These are phyloP conservation scores for Pachyuromys duprasi DNA, from an alignment of 2,797 vertebrate species.

Conservation along the genomic window DNA sequence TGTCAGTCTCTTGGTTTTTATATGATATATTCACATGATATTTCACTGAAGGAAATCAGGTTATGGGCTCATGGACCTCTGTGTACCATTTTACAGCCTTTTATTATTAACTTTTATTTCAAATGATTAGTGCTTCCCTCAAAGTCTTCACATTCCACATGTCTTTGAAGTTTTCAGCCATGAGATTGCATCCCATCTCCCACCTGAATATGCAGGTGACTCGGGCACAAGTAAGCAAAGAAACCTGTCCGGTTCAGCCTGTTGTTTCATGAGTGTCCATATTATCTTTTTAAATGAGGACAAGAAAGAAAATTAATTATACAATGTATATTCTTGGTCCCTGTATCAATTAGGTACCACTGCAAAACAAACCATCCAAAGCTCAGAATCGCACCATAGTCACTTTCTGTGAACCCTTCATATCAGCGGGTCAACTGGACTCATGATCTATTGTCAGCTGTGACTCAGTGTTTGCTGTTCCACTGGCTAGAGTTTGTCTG, in stretches of 20 bases:
- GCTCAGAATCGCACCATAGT: background rate
- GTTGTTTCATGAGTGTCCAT: background rate
- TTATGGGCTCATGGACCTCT: background rate
- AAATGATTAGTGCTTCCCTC: background rate
- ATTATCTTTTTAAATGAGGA: background rate
- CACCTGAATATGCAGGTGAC: background rate
- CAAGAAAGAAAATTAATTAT: constrained; percentile 24
- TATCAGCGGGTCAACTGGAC: background rate
- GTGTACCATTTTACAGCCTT: background rate
- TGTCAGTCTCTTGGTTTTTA: constrained; percentile 3
- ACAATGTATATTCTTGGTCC: background rate
- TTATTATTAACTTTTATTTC: background rate
- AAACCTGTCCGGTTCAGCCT: background rate
- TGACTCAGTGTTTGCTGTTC: background rate
- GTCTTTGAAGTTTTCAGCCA: background rate
- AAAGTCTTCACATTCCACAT: background rate
- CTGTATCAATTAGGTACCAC: background rate
- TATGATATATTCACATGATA: background rate
- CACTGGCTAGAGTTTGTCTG: background rate
- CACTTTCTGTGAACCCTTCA: background rate
- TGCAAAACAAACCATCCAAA: background rate
- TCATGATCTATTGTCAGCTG: background rate
- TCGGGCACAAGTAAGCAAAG: background rate
- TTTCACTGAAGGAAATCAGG: background rate
- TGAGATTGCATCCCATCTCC: background rate